phyloP scores from a whole-genome alignment of 1,140 invertebrate species.

The Drosophila mojavensis region DNA sequence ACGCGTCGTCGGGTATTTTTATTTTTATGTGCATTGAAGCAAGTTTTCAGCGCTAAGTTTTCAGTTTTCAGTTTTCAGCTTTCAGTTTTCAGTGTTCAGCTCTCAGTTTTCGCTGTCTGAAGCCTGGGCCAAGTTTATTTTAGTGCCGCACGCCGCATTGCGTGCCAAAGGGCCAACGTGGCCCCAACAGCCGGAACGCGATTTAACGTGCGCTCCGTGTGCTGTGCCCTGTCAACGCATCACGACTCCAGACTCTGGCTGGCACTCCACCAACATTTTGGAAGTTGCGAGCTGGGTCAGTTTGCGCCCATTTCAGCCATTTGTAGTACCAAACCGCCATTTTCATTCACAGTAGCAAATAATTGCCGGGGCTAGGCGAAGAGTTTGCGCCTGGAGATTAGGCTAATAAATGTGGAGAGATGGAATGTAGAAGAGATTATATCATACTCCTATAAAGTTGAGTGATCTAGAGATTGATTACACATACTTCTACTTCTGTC shows the following conservation, averaged over 20 bases:
- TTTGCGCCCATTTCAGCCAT: slow-evolving; percentile 28
- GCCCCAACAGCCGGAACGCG: slow-evolving; percentile 1
- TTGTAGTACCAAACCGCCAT: slow-evolving; percentile 40
- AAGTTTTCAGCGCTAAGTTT: slow-evolving; percentile 50
- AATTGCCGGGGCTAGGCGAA: slow-evolving; percentile 35
- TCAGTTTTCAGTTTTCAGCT: slow-evolving; percentile 39
- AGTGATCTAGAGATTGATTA: no score
- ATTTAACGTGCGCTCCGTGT: slow-evolving; percentile 25
- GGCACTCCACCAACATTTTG: slow-evolving; percentile 27
- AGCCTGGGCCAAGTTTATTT: slow-evolving; percentile 67
- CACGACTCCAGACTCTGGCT: slow-evolving; percentile 22
- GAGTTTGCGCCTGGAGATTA: slow-evolving; percentile 21
- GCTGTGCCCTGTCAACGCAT: slow-evolving; percentile 45
- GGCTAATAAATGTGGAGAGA: not conserved
- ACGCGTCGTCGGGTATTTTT: slow-evolving; percentile 71
- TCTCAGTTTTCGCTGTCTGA: slow-evolving; percentile 28
- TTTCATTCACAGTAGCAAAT: slow-evolving; percentile 27
- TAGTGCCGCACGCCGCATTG: slow-evolving; percentile 57
- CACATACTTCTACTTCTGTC: no score
- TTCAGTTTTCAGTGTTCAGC: slow-evolving; percentile 25
- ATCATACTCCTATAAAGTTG: no score
- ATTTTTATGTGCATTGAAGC: slow-evolving; percentile 72
- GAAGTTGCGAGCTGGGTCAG: slow-evolving; percentile 52
- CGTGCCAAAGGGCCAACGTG: slow-evolving; percentile 52
- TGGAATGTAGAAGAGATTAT: no score